phyloP scores from a whole-genome alignment of 2,888 invertebrate species.

The Diplazon laetatorius region DNA sequence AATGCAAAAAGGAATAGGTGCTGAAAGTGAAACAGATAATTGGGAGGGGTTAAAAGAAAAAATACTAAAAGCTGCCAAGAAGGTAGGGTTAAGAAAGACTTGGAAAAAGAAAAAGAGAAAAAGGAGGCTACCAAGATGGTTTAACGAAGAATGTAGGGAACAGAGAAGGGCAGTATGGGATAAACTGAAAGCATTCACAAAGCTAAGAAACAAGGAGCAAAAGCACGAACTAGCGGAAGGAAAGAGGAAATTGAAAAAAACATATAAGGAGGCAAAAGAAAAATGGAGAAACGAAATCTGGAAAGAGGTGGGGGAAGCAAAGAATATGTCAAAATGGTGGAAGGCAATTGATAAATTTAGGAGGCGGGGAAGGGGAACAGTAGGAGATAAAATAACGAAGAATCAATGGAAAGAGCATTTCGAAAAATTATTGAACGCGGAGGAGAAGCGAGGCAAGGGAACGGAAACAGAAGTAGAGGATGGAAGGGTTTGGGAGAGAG shows the following conservation, averaged over 20 bases:
- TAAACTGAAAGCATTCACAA: constrained; percentile 8
- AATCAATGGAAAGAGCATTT: constrained; percentile 19
- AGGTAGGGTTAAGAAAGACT: not conserved
- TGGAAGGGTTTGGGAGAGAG: constrained; percentile 2
- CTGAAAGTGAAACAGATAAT: not conserved
- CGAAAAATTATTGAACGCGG: constrained; percentile 2
- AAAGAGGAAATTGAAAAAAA: not conserved
- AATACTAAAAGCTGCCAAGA: not conserved
- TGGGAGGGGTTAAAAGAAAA: constrained; percentile 26
- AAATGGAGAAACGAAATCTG: constrained; percentile 28
- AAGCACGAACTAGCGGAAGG: not conserved
- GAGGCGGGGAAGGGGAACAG: not conserved
- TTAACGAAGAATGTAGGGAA: constrained; percentile 10
- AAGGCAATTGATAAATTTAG: constrained; percentile 21
- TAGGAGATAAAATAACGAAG: constrained; percentile 27
- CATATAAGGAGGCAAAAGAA: constrained; percentile 2
- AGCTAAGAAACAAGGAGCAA: constrained; percentile 11
- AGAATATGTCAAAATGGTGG: constrained; percentile 40
- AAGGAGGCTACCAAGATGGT: constrained; percentile 1
- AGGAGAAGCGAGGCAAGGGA: not conserved
- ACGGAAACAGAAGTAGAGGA: not conserved
- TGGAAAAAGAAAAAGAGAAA: not conserved
- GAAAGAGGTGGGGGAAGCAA: constrained; percentile 27
- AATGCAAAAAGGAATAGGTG: not conserved
- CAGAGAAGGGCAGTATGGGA: constrained; percentile 19